A percentile compares a stretch with the other conserved stretches of the same genome.
Conservation (phyloP, 2,113 vertebrate species). For the Zosterops hypoxanthus region DNA sequence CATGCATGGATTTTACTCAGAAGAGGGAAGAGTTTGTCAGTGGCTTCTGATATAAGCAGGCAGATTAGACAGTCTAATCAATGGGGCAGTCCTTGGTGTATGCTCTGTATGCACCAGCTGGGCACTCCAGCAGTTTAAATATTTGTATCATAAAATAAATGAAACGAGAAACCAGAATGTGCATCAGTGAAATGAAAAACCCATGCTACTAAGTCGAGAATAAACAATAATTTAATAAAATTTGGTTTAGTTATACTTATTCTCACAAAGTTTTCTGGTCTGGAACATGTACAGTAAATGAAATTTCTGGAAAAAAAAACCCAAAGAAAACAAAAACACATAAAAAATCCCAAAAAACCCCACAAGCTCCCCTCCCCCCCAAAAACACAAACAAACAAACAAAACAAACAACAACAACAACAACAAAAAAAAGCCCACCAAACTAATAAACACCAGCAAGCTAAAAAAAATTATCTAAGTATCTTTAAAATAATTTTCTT, state of each 20-base stretch:
- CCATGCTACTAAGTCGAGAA: not conserved
- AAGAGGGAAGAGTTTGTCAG: not conserved
- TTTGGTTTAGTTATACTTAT: not conserved
- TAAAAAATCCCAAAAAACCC: too few species aligned
- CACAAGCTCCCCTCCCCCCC: too few species aligned
- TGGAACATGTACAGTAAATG: not conserved
- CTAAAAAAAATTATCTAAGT: not conserved
- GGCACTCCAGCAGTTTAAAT: not conserved
- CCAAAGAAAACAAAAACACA: not conserved
- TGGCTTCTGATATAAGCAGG: not conserved
- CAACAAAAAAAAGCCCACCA: not conserved
- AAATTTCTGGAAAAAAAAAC: not conserved
- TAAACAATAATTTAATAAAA: constrained; percentile 26
- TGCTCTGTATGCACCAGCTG: not conserved
- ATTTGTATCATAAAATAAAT: not conserved
- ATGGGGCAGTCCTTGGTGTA: not conserved
- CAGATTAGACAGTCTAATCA: not conserved
- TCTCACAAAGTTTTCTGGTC: not conserved
- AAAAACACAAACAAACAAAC: not conserved
- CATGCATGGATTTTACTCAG: not conserved
- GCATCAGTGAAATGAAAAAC: not conserved
- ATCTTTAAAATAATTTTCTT: not conserved
- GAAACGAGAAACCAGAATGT: not conserved
- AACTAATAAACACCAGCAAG: not conserved
- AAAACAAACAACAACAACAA: too few species aligned